phyloP scores from a whole-genome alignment of 2,888 invertebrate species.

The Brenthis hecate region DNA sequence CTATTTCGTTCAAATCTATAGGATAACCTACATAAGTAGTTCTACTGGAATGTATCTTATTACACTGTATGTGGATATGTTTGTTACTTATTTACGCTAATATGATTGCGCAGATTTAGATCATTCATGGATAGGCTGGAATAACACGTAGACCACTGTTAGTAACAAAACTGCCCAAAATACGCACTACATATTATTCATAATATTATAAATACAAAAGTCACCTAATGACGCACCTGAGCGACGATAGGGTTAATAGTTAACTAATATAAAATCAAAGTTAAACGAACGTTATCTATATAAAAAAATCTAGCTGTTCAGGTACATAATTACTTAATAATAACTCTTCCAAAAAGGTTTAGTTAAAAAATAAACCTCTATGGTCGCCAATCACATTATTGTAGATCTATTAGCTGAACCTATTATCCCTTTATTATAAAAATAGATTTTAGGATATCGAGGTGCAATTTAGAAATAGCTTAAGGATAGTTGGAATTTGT shows the following conservation, averaged over 20 bases:
- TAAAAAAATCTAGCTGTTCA: too few relatives aligned
- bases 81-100: constrained; percentile 16
- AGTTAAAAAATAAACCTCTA: constrained; percentile 52
- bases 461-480: constrained; percentile 76
- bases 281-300: too few relatives aligned
- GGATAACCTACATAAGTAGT: too few relatives aligned
- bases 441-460: constrained; percentile 62
- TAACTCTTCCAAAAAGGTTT: constrained; percentile 37
- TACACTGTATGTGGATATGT: background rate
- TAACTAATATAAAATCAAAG: too few relatives aligned
- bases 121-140: too few relatives aligned
- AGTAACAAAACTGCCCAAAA: constrained; percentile 25
- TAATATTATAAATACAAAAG: too few relatives aligned
- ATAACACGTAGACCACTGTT: too few relatives aligned
- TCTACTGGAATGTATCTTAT: too few relatives aligned
- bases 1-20: constrained; percentile 8
- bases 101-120: constrained; percentile 42
- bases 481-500: constrained; percentile 67
- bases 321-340: constrained; percentile 50
- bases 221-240: too few relatives aligned
- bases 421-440: constrained; percentile 62
- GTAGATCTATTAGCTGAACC: constrained; percentile 50
- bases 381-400: constrained; percentile 64
- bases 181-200: too few relatives aligned
- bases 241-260: too few relatives aligned